phyloP scores from a whole-genome alignment of 2,888 invertebrate species.

The Epirrita christyi region DNA sequence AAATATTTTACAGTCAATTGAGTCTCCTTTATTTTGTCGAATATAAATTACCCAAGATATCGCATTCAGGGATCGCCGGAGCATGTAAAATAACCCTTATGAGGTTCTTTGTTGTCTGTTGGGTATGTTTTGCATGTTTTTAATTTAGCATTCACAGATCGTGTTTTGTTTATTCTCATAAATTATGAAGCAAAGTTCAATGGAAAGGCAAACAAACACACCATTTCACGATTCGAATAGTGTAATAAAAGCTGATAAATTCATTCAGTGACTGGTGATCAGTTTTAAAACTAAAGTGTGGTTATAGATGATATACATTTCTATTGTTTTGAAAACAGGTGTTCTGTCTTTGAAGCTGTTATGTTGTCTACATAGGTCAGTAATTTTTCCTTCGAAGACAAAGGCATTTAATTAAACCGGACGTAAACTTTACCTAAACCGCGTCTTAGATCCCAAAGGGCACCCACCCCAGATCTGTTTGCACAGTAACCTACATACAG shows the following conservation, averaged over 20 bases:
- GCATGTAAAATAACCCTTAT: conserved; percentile 44
- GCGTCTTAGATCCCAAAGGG: conserved; percentile 57
- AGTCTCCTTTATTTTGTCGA: conserved; percentile 57
- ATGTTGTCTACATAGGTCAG: conserved; percentile 7
- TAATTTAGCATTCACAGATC: conserved; percentile 33
- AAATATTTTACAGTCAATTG: conserved; percentile 75
- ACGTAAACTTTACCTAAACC: conserved; percentile 52
- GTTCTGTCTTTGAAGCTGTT: neutral
- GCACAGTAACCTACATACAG: conserved; percentile 83
- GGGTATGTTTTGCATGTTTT: conserved; percentile 44
- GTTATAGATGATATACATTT: too few relatives aligned
- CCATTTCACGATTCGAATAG: too few relatives aligned
- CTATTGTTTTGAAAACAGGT: too few relatives aligned
- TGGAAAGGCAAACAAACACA: neutral
- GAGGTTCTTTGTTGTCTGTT: conserved; percentile 46
- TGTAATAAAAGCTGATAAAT: too few relatives aligned
- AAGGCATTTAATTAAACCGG: conserved; percentile 53
- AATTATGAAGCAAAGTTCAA: conserved; percentile 21
- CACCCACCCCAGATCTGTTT: conserved; percentile 76
- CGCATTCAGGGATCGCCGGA: conserved; percentile 42
- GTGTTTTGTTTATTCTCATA: conserved; percentile 27
- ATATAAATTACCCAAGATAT: conserved; percentile 68
- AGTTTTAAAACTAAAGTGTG: too few relatives aligned
- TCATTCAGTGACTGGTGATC: too few relatives aligned
- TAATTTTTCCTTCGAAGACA: conserved; percentile 18